These are phyloP conservation scores for Oxygymnocypris stewartii DNA, from an alignment of 2,113 vertebrate genomes.

Conservation along the genomic window DNA sequence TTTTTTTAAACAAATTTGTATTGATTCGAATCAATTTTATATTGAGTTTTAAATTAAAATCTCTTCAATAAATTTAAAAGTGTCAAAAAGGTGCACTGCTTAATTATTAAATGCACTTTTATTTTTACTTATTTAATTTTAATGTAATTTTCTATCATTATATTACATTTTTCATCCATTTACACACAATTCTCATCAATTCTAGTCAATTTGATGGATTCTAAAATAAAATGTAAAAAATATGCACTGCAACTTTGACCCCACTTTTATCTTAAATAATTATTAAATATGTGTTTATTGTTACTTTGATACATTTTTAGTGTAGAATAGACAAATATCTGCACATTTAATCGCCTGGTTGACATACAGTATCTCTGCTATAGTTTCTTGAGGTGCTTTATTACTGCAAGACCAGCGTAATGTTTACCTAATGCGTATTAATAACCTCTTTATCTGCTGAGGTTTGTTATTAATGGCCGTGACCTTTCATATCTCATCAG, in stretches of 20 bases:
- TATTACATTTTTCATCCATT: background rate
- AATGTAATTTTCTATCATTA: background rate
- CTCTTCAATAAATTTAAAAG: background rate
- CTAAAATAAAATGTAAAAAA: background rate
- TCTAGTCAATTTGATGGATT: background rate
- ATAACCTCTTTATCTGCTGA: background rate
- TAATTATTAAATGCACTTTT: too few species aligned
- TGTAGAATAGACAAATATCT: background rate
- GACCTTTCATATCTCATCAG: slow-evolving; percentile 28
- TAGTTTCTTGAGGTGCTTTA: background rate
- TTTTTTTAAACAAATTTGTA: too few species aligned
- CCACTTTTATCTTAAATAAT: background rate
- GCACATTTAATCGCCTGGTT: background rate
- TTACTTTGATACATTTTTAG: background rate
- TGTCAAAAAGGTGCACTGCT: background rate
- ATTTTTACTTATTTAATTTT: too few species aligned
- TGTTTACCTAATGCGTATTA: background rate
- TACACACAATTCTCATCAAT: background rate
- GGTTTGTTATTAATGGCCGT: background rate
- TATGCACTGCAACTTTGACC: background rate
- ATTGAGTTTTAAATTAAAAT: too few species aligned
- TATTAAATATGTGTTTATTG: background rate
- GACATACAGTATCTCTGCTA: background rate
- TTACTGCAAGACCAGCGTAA: too few species aligned
- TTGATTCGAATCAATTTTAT: too few species aligned